Conservation (phyloP, 2,113 vertebrate genomes). For the Phoxinus phoxinus region DNA sequence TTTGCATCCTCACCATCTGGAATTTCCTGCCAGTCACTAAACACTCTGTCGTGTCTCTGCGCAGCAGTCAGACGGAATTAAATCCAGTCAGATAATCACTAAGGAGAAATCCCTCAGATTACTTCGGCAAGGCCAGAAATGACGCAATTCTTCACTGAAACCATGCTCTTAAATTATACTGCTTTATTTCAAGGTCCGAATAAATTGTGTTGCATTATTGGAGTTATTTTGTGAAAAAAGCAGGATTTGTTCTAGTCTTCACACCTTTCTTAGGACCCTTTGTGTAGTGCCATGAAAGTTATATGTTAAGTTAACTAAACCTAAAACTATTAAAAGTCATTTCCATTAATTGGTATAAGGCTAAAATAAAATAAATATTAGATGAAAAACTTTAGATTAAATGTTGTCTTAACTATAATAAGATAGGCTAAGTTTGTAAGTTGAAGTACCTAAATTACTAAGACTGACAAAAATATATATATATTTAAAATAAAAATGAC, state of each 20-base stretch:
- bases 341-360: no score
- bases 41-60: slow-evolving; percentile 1
- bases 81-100: slow-evolving; percentile 51
- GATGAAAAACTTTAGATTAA: no score
- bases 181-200: neutral
- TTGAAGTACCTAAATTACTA: neutral
- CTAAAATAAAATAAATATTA: no score
- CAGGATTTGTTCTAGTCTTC: neutral
- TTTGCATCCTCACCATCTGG: neutral
- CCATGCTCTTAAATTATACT: neutral
- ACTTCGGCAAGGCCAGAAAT: slow-evolving; percentile 30
- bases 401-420: no score
- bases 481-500: neutral
- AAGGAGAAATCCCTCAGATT: slow-evolving; percentile 48
- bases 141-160: slow-evolving; percentile 35
- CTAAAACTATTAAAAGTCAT: no score
- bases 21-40: slow-evolving; percentile 4
- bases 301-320: neutral
- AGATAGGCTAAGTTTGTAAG: neutral
- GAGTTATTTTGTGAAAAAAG: neutral
- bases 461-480: neutral
- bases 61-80: slow-evolving; percentile 13
- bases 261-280: neutral
- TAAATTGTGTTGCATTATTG: neutral
- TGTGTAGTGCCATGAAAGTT: neutral